These are phyloP conservation scores for Arnoldichthys spilopterus DNA, from an alignment of 2,797 vertebrate species.

Conservation along the genomic window DNA sequence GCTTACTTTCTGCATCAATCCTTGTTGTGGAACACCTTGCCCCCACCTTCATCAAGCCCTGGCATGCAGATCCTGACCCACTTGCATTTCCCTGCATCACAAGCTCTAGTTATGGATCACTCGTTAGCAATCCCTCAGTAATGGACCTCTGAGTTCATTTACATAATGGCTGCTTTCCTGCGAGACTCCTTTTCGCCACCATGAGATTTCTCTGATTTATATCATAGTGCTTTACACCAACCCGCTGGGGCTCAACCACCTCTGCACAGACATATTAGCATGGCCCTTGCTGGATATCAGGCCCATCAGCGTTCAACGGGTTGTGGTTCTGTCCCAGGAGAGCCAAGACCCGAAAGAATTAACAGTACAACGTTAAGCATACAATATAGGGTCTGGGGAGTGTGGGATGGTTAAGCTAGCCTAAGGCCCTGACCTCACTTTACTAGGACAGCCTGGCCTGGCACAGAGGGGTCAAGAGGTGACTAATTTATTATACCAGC, in stretches of 20 bases:
- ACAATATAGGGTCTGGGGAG: not conserved
- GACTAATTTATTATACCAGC: slow-evolving; percentile 35
- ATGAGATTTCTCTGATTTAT: slow-evolving; percentile 36
- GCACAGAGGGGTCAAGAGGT: slow-evolving; percentile 41
- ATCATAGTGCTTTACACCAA: not conserved
- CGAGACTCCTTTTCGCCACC: not conserved
- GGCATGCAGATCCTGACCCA: slow-evolving; percentile 9
- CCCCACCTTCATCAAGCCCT: not conserved
- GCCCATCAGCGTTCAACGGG: not conserved
- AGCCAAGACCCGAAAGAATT: slow-evolving; percentile 8
- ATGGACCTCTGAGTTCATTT: slow-evolving; percentile 3
- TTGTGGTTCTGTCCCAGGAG: not conserved
- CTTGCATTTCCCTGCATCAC: not conserved
- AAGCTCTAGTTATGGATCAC: not conserved
- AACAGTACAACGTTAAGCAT: not conserved
- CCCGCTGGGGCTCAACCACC: not conserved
- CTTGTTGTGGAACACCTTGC: not conserved
- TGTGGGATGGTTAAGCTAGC: too few relatives aligned
- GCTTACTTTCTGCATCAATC: slow-evolving; percentile 17
- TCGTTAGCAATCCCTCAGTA: not conserved
- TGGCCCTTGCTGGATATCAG: slow-evolving; percentile 1
- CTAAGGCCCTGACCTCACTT: slow-evolving; percentile 21
- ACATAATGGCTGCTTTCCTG: slow-evolving; percentile 10
- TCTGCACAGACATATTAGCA: slow-evolving; percentile 13
- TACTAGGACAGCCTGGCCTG: slow-evolving; percentile 11